Evolutionary conservation across 35 echinoderm and acorn worm genomes (phyloP).

Genomic region (Holothuria glaberrima): DNA sequence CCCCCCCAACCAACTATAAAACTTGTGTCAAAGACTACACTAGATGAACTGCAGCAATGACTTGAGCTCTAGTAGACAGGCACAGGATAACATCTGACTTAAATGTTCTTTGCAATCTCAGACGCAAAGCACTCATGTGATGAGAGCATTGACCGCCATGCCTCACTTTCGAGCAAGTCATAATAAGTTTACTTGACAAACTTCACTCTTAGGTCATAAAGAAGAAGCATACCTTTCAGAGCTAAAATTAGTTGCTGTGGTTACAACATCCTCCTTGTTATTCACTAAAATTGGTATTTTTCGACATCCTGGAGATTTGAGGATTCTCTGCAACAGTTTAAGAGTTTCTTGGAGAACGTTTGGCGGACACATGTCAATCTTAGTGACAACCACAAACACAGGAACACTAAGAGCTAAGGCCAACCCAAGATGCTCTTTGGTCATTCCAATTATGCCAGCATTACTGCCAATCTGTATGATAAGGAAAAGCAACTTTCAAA

Average conservation of each 20-base stretch:
- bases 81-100: no score
- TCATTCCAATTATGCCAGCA: conserved; percentile 98
- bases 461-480: conserved; percentile 87
- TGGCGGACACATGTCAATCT: conserved; percentile 97
- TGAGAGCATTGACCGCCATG: no score
- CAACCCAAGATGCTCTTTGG: conserved; percentile 95
- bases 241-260: conserved; percentile 97
- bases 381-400: conserved; percentile 97
- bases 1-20: no score
- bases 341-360: conserved; percentile 95
- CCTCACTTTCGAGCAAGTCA: no score
- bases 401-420: conserved; percentile 95
- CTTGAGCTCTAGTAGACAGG: no score
- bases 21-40: no score
- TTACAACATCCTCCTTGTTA: conserved; percentile 93
- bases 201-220: no score
- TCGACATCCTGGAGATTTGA: conserved; percentile 95
- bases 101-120: no score
- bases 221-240: conserved; percentile 77
- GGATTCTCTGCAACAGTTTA: conserved; percentile 91
- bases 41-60: no score
- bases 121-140: no score
- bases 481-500: no score
- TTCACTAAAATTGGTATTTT: conserved; percentile 97
- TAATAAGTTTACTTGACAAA: no score